These are phyloP conservation scores for Drosophila robusta DNA, from an alignment of 2,888 invertebrate genomes.

Conservation along the genomic window DNA sequence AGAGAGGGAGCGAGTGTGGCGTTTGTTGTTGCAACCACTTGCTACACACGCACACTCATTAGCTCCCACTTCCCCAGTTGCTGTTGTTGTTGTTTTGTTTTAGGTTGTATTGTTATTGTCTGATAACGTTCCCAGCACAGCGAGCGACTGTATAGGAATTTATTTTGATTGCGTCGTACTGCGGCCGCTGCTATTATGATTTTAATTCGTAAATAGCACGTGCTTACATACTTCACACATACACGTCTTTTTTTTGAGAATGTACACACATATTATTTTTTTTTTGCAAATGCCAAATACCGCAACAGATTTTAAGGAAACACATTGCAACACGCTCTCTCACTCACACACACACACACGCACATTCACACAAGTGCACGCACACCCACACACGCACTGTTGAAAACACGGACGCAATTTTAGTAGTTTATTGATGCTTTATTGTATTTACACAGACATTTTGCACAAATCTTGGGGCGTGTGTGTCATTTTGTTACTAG, in stretches of 20 bases:
- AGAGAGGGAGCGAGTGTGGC: constrained; percentile 24
- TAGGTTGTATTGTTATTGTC: constrained; percentile 50
- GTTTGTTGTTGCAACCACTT: constrained; percentile 67
- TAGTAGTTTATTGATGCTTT: constrained; percentile 23
- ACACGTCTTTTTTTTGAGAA: constrained; percentile 4
- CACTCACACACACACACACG: constrained; percentile 26
- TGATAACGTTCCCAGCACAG: constrained; percentile 59
- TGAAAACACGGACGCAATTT: constrained; percentile 64
- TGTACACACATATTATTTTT: constrained; percentile 4
- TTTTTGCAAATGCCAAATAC: constrained; percentile 37
- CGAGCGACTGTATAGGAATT: constrained; percentile 38
- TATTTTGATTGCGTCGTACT: constrained; percentile 24
- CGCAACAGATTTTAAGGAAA: constrained; percentile 47
- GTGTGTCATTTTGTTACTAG: constrained; percentile 34
- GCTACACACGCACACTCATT: constrained; percentile 36
- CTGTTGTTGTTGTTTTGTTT: constrained; percentile 41
- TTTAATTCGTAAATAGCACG: constrained; percentile 49
- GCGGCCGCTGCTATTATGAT: constrained; percentile 12
- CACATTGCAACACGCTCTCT: constrained; percentile 43
- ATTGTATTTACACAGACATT: constrained; percentile 19
- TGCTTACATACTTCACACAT: constrained; percentile 35
- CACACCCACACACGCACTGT: constrained; percentile 36
- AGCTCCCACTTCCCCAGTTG: constrained; percentile 40
- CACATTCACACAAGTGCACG: constrained; percentile 27
- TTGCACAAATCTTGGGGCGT: constrained; percentile 31